phyloP scores from a whole-genome alignment of 2,888 invertebrate species.

The Acanthococcus lagerstroemiae region DNA sequence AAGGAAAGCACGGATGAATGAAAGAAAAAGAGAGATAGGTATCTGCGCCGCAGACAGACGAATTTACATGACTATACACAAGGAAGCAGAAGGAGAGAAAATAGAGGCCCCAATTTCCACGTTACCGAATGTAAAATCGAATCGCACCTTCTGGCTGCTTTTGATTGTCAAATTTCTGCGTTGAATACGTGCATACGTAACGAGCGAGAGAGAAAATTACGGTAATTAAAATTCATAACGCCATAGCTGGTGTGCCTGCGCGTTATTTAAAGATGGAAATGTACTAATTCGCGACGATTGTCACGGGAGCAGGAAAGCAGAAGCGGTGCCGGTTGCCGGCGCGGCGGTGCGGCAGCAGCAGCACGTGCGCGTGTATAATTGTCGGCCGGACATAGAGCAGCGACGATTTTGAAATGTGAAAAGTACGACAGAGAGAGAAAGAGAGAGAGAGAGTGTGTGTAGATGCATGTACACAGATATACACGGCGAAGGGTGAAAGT shows the following conservation, averaged over 20 bases:
- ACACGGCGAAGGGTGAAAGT: constrained; percentile 24
- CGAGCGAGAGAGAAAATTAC: background rate
- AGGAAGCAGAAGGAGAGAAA: too few species aligned
- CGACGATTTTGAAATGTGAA: constrained; percentile 23
- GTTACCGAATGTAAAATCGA: too few species aligned
- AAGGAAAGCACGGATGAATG: too few species aligned
- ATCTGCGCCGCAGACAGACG: too few species aligned
- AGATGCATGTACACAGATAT: too few species aligned
- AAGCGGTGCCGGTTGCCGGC: background rate
- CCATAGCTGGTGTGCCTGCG: background rate
- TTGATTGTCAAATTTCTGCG: background rate
- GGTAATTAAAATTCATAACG: constrained; percentile 15
- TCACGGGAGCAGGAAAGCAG: background rate
- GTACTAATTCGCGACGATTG: constrained; percentile 17
- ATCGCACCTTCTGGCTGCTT: background rate
- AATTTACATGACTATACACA: too few species aligned
- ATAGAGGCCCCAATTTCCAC: too few species aligned
- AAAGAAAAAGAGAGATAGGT: too few species aligned
- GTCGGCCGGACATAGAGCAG: background rate
- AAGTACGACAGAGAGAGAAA: too few species aligned
- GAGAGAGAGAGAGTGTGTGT: too few species aligned
- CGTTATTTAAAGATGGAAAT: background rate
- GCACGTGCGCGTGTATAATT: constrained; percentile 17
- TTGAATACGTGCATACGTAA: background rate
- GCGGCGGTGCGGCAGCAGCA: background rate